These are phyloP conservation scores for Folsomia candida DNA, from an alignment of 2,888 invertebrate genomes.

Conservation along the genomic window DNA sequence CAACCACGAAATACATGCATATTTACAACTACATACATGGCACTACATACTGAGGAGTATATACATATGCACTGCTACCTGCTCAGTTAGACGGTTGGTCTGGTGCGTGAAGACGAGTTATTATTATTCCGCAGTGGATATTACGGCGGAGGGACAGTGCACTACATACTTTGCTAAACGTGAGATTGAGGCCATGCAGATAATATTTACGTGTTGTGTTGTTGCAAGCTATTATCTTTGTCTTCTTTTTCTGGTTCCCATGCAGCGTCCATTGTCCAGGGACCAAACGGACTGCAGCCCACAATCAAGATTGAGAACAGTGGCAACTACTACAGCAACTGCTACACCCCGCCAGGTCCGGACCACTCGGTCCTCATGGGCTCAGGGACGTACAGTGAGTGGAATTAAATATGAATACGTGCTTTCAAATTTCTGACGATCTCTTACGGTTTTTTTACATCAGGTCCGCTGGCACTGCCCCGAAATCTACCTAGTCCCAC, in stretches of 20 bases:
- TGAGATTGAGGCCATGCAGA: too few relatives aligned
- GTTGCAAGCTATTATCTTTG: slow-evolving; percentile 19
- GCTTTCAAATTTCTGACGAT: not conserved
- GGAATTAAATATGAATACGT: slow-evolving; percentile 51
- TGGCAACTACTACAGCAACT: slow-evolving; percentile 72
- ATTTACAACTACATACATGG: not conserved
- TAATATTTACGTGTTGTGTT: not conserved
- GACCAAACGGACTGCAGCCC: slow-evolving; percentile 67
- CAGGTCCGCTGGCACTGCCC: slow-evolving; percentile 56
- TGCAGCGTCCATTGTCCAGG: slow-evolving; percentile 91
- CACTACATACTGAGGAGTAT: not conserved
- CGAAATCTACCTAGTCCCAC: slow-evolving; percentile 56
- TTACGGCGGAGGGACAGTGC: too few relatives aligned
- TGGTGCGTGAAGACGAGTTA: too few relatives aligned
- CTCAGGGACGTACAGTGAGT: slow-evolving; percentile 72
- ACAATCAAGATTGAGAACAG: slow-evolving; percentile 79
- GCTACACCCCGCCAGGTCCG: slow-evolving; percentile 70
- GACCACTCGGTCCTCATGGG: slow-evolving; percentile 66
- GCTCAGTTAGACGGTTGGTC: too few relatives aligned
- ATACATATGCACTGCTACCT: not conserved
- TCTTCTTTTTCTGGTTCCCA: slow-evolving; percentile 53
- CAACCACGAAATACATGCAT: slow-evolving; percentile 12
- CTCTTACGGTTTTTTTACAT: slow-evolving; percentile 14
- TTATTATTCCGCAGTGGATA: too few relatives aligned
- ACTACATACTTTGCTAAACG: too few relatives aligned